phyloP scores from a whole-genome alignment of 1,140 invertebrate genomes.

The Eurosta solidaginis region DNA sequence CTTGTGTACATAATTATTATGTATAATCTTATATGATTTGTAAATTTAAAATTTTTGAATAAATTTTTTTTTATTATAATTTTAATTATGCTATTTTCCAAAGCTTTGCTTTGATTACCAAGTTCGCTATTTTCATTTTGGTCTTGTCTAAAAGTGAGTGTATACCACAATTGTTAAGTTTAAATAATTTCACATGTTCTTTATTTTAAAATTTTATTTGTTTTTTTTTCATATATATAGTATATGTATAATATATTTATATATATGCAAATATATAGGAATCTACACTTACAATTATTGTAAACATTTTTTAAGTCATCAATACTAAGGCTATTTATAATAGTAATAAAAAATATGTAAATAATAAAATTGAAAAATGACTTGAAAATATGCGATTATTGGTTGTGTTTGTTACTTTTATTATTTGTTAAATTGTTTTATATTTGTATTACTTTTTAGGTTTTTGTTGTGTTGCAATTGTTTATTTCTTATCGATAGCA shows the following conservation, averaged over 20 bases:
- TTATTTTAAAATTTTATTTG: neutral
- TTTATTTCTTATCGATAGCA: neutral
- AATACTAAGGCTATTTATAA: constrained; percentile 23
- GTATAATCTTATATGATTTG: neutral
- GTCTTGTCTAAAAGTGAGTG: neutral
- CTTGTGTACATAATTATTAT: neutral
- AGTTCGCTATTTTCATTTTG: constrained; percentile 8
- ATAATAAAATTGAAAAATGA: constrained; percentile 26
- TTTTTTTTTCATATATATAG: neutral
- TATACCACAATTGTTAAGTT: neutral
- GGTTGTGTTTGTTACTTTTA: constrained; percentile 13
- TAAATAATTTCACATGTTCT: neutral
- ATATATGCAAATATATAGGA: neutral
- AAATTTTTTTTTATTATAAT: neutral
- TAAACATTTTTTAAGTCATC: constrained; percentile 21
- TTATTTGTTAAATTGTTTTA: neutral
- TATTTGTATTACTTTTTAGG: neutral
- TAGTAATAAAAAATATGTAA: constrained; percentile 4
- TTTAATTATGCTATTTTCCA: neutral
- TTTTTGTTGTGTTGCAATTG: neutral
- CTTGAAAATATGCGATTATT: constrained; percentile 28
- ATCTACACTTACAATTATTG: constrained; percentile 25
- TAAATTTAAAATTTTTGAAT: neutral
- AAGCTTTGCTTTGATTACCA: constrained; percentile 13
- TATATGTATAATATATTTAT: neutral